These are phyloP conservation scores for Moxostoma hubbsi DNA, from an alignment of 2,797 vertebrate species.

Conservation along the genomic window DNA sequence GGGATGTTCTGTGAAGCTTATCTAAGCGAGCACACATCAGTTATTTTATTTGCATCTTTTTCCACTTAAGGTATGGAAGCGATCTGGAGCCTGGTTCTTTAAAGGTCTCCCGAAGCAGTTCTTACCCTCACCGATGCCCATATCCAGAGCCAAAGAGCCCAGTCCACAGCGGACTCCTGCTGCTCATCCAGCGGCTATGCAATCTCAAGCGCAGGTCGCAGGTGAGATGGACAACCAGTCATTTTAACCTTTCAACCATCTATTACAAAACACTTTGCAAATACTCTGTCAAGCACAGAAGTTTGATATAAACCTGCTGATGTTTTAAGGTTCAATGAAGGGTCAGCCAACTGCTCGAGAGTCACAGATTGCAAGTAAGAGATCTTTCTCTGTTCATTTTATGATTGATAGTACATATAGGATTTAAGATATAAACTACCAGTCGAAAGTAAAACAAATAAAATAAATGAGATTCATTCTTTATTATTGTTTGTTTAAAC, in stretches of 20 bases:
- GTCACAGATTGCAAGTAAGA: constrained; percentile 66
- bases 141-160: constrained; percentile 80
- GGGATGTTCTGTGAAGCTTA: no score
- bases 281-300: no score
- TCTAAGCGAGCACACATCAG: no score
- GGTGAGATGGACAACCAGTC: constrained; percentile 65
- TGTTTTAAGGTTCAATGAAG: constrained; percentile 67
- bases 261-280: no score
- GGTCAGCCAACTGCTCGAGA: constrained; percentile 58
- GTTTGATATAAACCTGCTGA: no score
- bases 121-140: constrained; percentile 89
- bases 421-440: no score
- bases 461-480: no score
- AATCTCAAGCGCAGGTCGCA: constrained; percentile 60
- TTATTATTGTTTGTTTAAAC: no score
- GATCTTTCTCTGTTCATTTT: no score
- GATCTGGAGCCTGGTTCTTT: constrained; percentile 98
- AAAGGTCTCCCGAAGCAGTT: constrained; percentile 95
- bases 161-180: constrained; percentile 50
- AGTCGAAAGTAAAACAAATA: no score
- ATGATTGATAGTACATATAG: no score
- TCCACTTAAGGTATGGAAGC: constrained; percentile 90
- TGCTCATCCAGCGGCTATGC: constrained; percentile 64
- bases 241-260: background rate
- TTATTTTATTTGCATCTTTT: background rate